Evolutionary conservation across 2,113 vertebrate species (phyloP), one percentile per base, ranked within the genome.

Genomic region (Oncorhynchus kisutch): DNA sequence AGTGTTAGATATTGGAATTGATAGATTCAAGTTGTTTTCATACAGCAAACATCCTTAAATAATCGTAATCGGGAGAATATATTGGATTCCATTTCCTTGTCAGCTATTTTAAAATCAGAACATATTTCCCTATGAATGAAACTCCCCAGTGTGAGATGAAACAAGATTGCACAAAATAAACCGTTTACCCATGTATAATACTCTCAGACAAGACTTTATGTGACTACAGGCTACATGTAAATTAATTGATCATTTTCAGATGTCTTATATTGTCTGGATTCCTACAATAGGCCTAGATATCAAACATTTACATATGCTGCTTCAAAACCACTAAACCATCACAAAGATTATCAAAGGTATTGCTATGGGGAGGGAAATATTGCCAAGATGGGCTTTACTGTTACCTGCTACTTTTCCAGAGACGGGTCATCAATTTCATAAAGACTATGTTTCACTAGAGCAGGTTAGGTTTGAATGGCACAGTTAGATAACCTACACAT

Each of bases 401-500:
- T 45, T 45, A 45, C 39, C 39, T 45, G 9, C 39, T 3, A 45
- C 39, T 45, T 45, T 45, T 11, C 1, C 39, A 45, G 9, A 45
- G 39, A 45, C 39, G 12, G 9, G 39, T 45, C 8, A 45, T 45
- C 39, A 11, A 81, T 86, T 78, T 79, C 67, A 81, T 67, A 78
- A 57, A 14, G 20, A 66, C 13, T 71, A 51, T 31, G 77, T 81
- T 76, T 83, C 72, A 70, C 69, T 24, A 67, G 73, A 74, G 74
- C 72, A 78, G 72, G 71, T 76, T 81, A 74, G 70, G 31, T 49
- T n/a, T 87, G 85, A 90, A 88, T 85, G 78, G 82, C 74, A 69
- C 70, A 76, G 79, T 73, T 31, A 80, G 67, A 79, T 86, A 70
- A 89, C 88, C 75, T 87, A 71, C 84, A 88, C 85, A 84, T 90